Percentiles rank a stretch among this genome's conserved stretches.
These are phyloP conservation scores for Microchrysa polita DNA, from an alignment of 2,888 invertebrate genomes.

Conservation along the genomic window DNA sequence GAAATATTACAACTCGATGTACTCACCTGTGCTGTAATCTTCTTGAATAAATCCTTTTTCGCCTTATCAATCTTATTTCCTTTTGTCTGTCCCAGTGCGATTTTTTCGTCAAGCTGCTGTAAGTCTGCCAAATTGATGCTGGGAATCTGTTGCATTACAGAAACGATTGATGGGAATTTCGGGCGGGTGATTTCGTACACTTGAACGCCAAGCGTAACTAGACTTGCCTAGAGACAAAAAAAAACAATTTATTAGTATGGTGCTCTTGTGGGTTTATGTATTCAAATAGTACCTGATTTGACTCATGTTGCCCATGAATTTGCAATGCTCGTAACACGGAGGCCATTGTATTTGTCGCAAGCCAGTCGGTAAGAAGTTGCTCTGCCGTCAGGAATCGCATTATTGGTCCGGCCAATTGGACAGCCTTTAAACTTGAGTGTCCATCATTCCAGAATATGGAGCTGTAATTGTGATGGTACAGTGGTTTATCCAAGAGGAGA, in stretches of 20 bases:
- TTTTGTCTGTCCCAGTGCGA: conserved; percentile 72
- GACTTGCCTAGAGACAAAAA: conserved; percentile 59
- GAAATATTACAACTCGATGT: neutral
- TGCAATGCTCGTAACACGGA: conserved; percentile 83
- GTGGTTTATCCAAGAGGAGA: no score
- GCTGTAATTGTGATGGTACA: conserved; percentile 57
- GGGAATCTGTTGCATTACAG: conserved; percentile 81
- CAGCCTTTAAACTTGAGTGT: conserved; percentile 81
- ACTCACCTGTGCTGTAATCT: conserved; percentile 79
- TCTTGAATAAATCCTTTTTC: conserved; percentile 91
- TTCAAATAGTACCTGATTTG: conserved; percentile 86
- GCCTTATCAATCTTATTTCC: conserved; percentile 87
- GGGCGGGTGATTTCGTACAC: conserved; percentile 86
- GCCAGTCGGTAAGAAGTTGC: conserved; percentile 71
- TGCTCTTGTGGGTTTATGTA: neutral
- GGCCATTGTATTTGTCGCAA: conserved; percentile 78
- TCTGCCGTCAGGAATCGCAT: conserved; percentile 73
- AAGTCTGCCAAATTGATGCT: conserved; percentile 82
- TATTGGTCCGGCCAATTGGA: conserved; percentile 76
- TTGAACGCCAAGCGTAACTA: conserved; percentile 83
- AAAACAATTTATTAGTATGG: neutral
- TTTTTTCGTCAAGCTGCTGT: conserved; percentile 86
- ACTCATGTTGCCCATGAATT: conserved; percentile 89
- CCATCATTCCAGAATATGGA: conserved; percentile 90
- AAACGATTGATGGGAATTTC: conserved; percentile 73